phyloP scores from a whole-genome alignment of 2,888 invertebrate genomes.

The Isotomurus palustris region DNA sequence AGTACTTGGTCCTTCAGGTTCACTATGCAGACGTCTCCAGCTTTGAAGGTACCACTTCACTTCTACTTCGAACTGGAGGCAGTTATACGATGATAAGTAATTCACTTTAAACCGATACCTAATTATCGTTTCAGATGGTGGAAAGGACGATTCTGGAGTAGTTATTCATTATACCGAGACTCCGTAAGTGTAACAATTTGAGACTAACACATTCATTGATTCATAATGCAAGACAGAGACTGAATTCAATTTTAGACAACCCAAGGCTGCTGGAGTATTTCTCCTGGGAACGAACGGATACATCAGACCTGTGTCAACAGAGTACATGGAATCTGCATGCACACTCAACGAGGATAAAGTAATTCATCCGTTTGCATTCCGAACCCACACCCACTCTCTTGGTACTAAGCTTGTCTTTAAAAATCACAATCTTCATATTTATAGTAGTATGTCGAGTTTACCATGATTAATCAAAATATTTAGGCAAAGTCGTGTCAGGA shows the following conservation, averaged over 20 bases:
- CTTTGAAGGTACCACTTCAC: slow-evolving; percentile 35
- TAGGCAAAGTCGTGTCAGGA: slow-evolving; percentile 76
- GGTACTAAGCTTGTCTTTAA: slow-evolving; percentile 57
- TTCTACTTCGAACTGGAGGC: too few species aligned
- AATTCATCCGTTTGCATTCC: slow-evolving; percentile 90
- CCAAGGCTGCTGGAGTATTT: slow-evolving; percentile 84
- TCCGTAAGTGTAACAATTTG: slow-evolving; percentile 57
- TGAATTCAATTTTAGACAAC: slow-evolving; percentile 57
- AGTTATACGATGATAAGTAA: neutral
- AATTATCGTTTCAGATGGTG: slow-evolving; percentile 59
- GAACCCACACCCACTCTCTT: slow-evolving; percentile 88
- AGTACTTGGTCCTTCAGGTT: slow-evolving; percentile 89
- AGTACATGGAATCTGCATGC: slow-evolving; percentile 90
- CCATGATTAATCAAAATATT: too few species aligned
- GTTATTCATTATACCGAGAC: slow-evolving; percentile 70
- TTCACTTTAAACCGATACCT: neutral
- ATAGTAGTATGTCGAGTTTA: neutral
- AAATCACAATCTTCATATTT: slow-evolving; percentile 3
- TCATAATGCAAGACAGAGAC: neutral
- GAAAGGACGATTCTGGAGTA: slow-evolving; percentile 79
- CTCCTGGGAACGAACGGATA: slow-evolving; percentile 80
- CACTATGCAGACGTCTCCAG: slow-evolving; percentile 66
- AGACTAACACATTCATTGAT: neutral
- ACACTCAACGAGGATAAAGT: slow-evolving; percentile 70
- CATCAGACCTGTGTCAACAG: slow-evolving; percentile 65